These are phyloP conservation scores for Ciconia nigra DNA, from an alignment of 2,797 vertebrate genomes.

Conservation along the genomic window DNA sequence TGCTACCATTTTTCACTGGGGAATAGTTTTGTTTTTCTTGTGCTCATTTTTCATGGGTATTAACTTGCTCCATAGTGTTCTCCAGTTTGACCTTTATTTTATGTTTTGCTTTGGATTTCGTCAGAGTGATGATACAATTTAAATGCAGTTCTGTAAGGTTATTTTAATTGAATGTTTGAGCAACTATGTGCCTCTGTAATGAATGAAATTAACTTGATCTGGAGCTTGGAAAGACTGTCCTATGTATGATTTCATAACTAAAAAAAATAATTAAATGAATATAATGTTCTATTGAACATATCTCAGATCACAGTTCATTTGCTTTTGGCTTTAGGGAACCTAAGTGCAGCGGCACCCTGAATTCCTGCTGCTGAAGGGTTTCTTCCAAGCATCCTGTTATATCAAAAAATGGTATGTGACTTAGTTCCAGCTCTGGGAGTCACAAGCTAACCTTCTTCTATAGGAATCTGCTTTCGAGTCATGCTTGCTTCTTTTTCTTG, in stretches of 20 bases:
- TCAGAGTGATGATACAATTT: slow-evolving; percentile 28
- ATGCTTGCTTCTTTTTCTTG: background rate
- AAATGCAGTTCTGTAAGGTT: slow-evolving; percentile 1
- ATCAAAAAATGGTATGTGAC: background rate
- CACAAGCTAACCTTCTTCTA: background rate
- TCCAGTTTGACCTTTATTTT: slow-evolving; percentile 45
- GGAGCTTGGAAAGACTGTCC: background rate
- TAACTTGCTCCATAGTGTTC: slow-evolving; percentile 14
- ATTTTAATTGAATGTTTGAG: slow-evolving; percentile 28
- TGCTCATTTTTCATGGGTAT: slow-evolving; percentile 29
- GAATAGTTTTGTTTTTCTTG: slow-evolving; percentile 27
- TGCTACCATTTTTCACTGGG: slow-evolving; percentile 19
- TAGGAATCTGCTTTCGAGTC: background rate
- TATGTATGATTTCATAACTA: background rate
- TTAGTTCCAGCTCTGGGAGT: background rate
- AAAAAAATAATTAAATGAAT: background rate
- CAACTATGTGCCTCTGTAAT: background rate
- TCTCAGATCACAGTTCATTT: slow-evolving; percentile 12
- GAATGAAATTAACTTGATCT: slow-evolving; percentile 12
- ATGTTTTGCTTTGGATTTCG: slow-evolving; percentile 35
- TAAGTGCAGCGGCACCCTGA: background rate
- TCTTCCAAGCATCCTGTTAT: slow-evolving; percentile 8
- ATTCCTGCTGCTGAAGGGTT: background rate
- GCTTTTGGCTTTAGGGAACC: slow-evolving; percentile 4
- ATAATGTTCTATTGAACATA: background rate